Conservation (phyloP, 2,113 vertebrate genomes). For the Suricata suricatta region DNA sequence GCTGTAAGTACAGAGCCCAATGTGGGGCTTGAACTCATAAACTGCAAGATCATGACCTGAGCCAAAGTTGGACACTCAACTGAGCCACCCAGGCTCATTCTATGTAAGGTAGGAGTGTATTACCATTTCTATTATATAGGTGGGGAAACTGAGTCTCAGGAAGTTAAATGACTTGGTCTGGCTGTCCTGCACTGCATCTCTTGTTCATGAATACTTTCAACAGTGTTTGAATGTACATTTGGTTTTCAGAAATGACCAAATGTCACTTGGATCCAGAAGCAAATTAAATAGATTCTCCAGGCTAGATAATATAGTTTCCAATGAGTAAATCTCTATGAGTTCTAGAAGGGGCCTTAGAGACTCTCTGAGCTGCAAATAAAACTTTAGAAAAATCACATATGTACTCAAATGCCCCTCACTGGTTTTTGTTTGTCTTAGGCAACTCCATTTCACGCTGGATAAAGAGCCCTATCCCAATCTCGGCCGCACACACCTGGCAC, state of each 20-base stretch:
- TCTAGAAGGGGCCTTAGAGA: constrained; percentile 19
- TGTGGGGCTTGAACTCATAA: no score
- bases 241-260: constrained; percentile 46
- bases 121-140: not conserved
- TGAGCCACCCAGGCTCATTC: not conserved
- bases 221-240: not conserved
- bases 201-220: not conserved
- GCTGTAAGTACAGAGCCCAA: no score
- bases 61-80: no score
- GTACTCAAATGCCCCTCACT: not conserved
- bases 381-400: constrained; percentile 39
- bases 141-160: constrained; percentile 29
- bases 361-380: not conserved
- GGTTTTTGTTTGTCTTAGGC: constrained; percentile 30
- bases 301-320: not conserved
- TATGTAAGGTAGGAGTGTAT: not conserved
- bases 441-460: constrained; percentile 27
- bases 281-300: constrained; percentile 36
- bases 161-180: not conserved
- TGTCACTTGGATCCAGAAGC: constrained; percentile 32
- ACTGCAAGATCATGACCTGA: no score
- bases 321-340: constrained; percentile 4
- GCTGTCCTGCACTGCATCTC: not conserved
- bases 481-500: not conserved
- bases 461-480: constrained; percentile 44